A percentile compares a stretch with the other conserved stretches of the same genome.
These are phyloP conservation scores for Zeuzera pyrina DNA, from an alignment of 2,888 invertebrate genomes.

Conservation along the genomic window DNA sequence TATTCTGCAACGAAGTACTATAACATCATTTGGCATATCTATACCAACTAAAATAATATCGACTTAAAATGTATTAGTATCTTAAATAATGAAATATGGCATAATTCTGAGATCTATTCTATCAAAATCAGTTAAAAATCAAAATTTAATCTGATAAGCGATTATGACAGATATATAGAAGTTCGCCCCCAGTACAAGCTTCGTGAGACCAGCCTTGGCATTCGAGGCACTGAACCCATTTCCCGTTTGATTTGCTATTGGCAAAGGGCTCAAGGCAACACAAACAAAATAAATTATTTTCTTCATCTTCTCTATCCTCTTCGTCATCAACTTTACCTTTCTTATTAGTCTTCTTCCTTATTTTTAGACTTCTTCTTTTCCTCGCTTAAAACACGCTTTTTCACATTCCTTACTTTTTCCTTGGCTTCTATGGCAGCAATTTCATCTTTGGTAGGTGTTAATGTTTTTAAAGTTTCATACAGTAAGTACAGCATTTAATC, in stretches of 20 bases:
- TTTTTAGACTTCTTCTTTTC: slow-evolving; percentile 7
- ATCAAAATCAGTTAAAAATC: background rate
- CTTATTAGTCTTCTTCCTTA: slow-evolving; percentile 9
- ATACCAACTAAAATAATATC: too few relatives aligned
- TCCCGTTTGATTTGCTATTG: slow-evolving; percentile 11
- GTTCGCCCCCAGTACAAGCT: slow-evolving; percentile 4
- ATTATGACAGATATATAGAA: slow-evolving; percentile 5
- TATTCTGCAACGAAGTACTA: too few relatives aligned
- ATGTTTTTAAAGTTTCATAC: slow-evolving; percentile 23
- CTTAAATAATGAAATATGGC: too few relatives aligned
- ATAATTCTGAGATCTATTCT: slow-evolving; percentile 1
- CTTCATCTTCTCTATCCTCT: too few relatives aligned
- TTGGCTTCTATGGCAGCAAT: slow-evolving; percentile 20
- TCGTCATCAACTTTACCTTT: slow-evolving; percentile 7
- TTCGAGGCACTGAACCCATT: slow-evolving; percentile 12
- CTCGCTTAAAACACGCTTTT: slow-evolving; percentile 14
- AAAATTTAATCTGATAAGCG: slow-evolving; percentile 5
- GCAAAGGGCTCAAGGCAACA: slow-evolving; percentile 12
- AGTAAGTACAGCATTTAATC: slow-evolving; percentile 21
- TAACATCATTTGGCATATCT: too few relatives aligned
- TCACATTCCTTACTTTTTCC: slow-evolving; percentile 17
- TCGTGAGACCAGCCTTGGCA: slow-evolving; percentile 12
- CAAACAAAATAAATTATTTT: slow-evolving; percentile 9
- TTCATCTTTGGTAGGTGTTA: slow-evolving; percentile 22
- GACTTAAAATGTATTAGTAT: too few relatives aligned